A percentile compares a stretch with the other conserved stretches of the same genome.
Conservation (phyloP, 2,888 invertebrate species). For the Zhuqinia jingwanae region DNA sequence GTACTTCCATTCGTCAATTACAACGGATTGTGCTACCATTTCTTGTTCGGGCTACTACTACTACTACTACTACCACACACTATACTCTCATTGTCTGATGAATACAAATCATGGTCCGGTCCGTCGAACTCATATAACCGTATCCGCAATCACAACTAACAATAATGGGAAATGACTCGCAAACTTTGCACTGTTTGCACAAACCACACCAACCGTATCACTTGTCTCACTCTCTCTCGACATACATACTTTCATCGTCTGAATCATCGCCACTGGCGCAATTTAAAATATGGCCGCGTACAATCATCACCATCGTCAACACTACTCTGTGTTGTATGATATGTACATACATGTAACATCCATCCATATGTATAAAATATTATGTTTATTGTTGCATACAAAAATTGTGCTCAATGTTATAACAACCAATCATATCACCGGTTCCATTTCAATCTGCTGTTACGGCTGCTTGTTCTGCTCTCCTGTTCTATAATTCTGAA, state of each 20-base stretch:
- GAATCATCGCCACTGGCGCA: slow-evolving; percentile 6
- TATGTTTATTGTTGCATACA: no score
- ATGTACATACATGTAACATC: slow-evolving; percentile 4
- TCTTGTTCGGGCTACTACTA: slow-evolving; percentile 4
- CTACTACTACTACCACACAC: background rate
- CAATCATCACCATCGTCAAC: no score
- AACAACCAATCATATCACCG: no score
- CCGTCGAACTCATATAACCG: slow-evolving; percentile 37
- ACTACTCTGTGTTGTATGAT: background rate
- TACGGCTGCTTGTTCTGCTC: no score
- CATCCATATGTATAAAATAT: no score
- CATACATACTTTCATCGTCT: background rate
- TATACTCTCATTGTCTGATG: no score
- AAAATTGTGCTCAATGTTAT: no score
- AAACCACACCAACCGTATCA: slow-evolving; percentile 21
- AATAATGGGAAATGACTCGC: slow-evolving; percentile 53
- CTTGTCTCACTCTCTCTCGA: background rate
- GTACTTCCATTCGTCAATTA: background rate
- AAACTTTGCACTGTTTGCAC: slow-evolving; percentile 45
- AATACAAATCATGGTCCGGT: slow-evolving; percentile 19
- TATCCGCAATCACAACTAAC: slow-evolving; percentile 51
- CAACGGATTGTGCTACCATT: background rate
- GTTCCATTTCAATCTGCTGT: no score
- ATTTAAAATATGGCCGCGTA: background rate
- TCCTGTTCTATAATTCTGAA: no score